Evolutionary conservation across 2,888 invertebrate genomes (phyloP).

Genomic region (Doris montereyensis): DNA sequence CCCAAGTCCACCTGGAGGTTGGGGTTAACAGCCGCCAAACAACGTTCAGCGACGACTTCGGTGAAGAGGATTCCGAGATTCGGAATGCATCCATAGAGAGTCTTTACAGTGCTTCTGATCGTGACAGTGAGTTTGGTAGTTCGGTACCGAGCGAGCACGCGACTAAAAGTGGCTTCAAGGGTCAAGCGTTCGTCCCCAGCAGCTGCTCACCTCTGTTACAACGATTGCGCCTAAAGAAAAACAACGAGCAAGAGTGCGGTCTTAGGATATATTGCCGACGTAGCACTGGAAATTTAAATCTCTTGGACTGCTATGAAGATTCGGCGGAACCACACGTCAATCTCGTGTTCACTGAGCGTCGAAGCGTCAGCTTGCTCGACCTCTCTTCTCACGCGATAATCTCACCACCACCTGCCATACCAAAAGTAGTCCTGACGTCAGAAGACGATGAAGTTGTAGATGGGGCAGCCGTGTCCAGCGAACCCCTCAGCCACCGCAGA

Average conservation of each 20-base stretch:
- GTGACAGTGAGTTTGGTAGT: conserved; percentile 47
- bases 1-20: conserved; percentile 40
- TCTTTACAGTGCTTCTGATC: conserved; percentile 48
- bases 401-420: not conserved
- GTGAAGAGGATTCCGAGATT: conserved; percentile 43
- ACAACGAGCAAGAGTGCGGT: not conserved
- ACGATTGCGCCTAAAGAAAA: not conserved
- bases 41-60: conserved; percentile 46
- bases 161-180: not conserved
- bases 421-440: conserved; percentile 18
- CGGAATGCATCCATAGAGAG: conserved; percentile 47
- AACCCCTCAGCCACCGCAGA: not conserved
- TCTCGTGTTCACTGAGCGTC: conserved; percentile 36
- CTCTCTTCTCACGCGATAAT: conserved; percentile 32
- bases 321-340: not conserved
- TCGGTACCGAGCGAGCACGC: conserved; percentile 30
- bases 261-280: conserved; percentile 20
- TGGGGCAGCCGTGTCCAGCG: not conserved
- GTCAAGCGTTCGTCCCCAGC: not conserved
- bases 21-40: conserved; percentile 42
- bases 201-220: not conserved
- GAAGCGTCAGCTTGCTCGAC: conserved; percentile 55
- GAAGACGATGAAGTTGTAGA: no score
- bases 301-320: conserved; percentile 1
- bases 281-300: conserved; percentile 43